Evolutionary conservation across 2,888 invertebrate species (phyloP).

Genomic region (Dryobotodes eremita): DNA sequence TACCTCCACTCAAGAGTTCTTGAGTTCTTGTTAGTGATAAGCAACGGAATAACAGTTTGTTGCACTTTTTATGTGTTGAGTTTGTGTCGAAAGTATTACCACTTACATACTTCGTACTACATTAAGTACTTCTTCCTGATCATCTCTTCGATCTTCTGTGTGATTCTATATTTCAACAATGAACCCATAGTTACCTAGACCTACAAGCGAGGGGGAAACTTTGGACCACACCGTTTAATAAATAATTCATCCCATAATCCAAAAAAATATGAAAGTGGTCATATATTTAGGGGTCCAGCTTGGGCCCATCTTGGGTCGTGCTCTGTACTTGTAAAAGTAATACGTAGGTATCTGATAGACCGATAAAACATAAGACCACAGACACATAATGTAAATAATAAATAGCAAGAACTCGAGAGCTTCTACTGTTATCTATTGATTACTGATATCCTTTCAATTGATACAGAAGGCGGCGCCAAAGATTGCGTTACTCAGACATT

Average conservation of each 20-base stretch:
- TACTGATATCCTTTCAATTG: slow-evolving; percentile 57
- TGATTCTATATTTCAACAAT: background rate
- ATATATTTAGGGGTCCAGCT: background rate
- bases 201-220: background rate
- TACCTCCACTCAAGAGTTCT: slow-evolving; percentile 10
- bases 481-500: slow-evolving; percentile 44
- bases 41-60: slow-evolving; percentile 18
- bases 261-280: background rate
- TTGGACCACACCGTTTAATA: background rate
- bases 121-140: background rate
- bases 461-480: slow-evolving; percentile 65
- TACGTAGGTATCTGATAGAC: background rate
- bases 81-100: slow-evolving; percentile 4
- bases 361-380: background rate
- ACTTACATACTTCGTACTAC: background rate
- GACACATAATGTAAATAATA: slow-evolving; percentile 26
- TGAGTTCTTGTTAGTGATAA: slow-evolving; percentile 23
- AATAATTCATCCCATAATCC: background rate
- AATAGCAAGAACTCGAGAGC: slow-evolving; percentile 21
- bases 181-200: no score
- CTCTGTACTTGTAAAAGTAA: background rate
- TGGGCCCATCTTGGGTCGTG: background rate
- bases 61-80: slow-evolving; percentile 1
- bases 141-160: no score
- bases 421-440: slow-evolving; percentile 48